A percentile compares a stretch with the other conserved stretches of the same genome.
Conservation (phyloP, 2,797 vertebrate genomes). For the Calcarius lapponicus region DNA sequence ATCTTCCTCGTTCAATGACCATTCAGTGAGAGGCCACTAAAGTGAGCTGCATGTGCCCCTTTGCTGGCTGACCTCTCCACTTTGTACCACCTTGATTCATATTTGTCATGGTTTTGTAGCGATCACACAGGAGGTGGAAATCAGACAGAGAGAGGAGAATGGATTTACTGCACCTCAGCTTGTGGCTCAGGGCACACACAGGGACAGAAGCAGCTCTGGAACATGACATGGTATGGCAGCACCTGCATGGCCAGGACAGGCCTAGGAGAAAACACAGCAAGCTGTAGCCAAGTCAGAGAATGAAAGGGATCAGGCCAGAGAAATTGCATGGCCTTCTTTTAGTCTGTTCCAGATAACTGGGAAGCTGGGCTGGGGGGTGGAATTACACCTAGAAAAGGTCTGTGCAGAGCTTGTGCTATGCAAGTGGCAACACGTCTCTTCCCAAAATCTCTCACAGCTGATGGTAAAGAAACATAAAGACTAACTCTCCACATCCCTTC, state of each 20-base stretch:
- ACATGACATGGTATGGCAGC: not conserved
- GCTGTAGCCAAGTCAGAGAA: not conserved
- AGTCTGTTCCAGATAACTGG: not conserved
- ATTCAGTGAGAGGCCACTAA: not conserved
- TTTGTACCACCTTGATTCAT: not conserved
- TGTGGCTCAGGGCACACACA: not conserved
- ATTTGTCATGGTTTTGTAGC: not conserved
- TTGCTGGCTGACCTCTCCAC: not conserved
- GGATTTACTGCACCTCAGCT: not conserved
- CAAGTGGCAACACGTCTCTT: not conserved
- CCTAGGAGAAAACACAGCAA: not conserved
- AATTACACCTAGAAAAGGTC: not conserved
- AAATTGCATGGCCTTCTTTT: not conserved
- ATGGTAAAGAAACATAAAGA: not conserved
- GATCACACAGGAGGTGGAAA: not conserved
- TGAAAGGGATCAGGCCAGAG: not conserved
- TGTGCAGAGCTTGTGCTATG: not conserved
- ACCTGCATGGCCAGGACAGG: fast-evolving
- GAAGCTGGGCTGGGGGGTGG: not conserved
- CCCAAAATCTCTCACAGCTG: not conserved
- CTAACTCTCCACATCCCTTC: not conserved
- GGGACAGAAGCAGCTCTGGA: not conserved
- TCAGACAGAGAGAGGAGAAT: not conserved
- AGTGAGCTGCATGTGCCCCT: not conserved
- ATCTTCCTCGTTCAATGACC: not conserved